These are phyloP conservation scores for Nylanderia fulva DNA, from an alignment of 1,140 invertebrate species.

Conservation along the genomic window DNA sequence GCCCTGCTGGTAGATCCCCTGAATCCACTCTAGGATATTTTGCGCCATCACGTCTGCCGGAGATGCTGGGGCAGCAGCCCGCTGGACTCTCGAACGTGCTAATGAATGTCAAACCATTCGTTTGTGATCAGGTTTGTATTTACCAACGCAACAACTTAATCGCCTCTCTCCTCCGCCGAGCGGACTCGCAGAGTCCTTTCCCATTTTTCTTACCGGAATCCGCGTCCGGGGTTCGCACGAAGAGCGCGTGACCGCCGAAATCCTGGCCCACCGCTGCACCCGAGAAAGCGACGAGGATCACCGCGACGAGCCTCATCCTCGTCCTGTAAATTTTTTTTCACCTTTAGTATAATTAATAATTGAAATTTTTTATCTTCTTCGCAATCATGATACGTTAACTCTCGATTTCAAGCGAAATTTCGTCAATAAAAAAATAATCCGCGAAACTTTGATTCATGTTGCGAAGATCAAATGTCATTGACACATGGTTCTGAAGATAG, in stretches of 20 bases:
- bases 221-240: constrained; percentile 62
- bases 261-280: constrained; percentile 74
- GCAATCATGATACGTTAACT: neutral
- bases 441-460: too few relatives aligned
- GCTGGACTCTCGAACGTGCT: constrained; percentile 76
- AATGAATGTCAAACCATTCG: constrained; percentile 69
- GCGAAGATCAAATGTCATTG: constrained; percentile 34
- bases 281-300: constrained; percentile 76
- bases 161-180: constrained; percentile 5
- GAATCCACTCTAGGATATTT: constrained; percentile 91
- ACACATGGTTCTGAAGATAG: neutral
- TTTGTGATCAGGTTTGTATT: constrained; percentile 44
- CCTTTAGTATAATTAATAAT: neutral
- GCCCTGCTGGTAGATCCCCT: constrained; percentile 89
- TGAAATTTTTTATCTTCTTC: neutral
- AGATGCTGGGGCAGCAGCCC: constrained; percentile 76
- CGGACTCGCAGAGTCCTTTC: constrained; percentile 22
- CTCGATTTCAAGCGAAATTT: constrained; percentile 9
- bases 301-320: constrained; percentile 75
- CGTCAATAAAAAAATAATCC: constrained; percentile 15
- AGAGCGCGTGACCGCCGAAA: constrained; percentile 71
- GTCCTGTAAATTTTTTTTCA: constrained; percentile 46
- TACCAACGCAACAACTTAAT: neutral
- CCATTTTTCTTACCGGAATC: constrained; percentile 73
- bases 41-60: constrained; percentile 89